Evolutionary conservation across 1,140 invertebrate genomes (phyloP).

Genomic region (Diorhabda elongata): DNA sequence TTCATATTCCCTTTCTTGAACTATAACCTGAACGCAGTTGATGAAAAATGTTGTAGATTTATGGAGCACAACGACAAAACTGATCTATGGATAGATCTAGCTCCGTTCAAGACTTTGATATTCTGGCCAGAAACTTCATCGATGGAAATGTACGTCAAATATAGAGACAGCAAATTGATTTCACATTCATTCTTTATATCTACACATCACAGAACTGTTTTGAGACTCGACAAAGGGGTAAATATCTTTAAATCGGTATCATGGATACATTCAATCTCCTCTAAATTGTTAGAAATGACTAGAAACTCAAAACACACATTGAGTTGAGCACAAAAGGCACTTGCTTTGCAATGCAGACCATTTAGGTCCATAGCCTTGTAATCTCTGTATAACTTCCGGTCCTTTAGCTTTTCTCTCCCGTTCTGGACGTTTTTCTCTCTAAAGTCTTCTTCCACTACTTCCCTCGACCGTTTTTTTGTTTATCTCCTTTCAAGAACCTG

Average conservation of each 20-base stretch:
- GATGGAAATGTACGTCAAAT: conserved; percentile 76
- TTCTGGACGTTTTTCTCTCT: too few species aligned
- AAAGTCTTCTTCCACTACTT: too few species aligned
- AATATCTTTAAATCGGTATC: conserved; percentile 22
- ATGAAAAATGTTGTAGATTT: conserved; percentile 50
- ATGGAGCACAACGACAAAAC: conserved; percentile 83
- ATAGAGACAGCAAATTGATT: conserved; percentile 68
- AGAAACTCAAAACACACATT: too few species aligned
- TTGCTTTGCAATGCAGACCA: too few species aligned
- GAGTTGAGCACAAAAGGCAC: not conserved
- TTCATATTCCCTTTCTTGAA: not conserved
- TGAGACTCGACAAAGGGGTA: conserved; percentile 81
- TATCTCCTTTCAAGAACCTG: too few species aligned
- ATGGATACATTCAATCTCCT: too few species aligned
- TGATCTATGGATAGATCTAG: conserved; percentile 77
- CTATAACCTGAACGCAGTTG: not conserved
- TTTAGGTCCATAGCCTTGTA: too few species aligned
- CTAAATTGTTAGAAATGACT: too few species aligned
- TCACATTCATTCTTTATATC: conserved; percentile 76
- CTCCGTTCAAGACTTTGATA: conserved; percentile 63
- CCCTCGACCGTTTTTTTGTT: too few species aligned
- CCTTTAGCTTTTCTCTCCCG: too few species aligned
- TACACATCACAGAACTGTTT: conserved; percentile 63
- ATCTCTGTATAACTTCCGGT: too few species aligned
- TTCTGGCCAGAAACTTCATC: conserved; percentile 80